Conservation (phyloP, 2,888 invertebrate species). For the Ochropleura leucogaster region DNA sequence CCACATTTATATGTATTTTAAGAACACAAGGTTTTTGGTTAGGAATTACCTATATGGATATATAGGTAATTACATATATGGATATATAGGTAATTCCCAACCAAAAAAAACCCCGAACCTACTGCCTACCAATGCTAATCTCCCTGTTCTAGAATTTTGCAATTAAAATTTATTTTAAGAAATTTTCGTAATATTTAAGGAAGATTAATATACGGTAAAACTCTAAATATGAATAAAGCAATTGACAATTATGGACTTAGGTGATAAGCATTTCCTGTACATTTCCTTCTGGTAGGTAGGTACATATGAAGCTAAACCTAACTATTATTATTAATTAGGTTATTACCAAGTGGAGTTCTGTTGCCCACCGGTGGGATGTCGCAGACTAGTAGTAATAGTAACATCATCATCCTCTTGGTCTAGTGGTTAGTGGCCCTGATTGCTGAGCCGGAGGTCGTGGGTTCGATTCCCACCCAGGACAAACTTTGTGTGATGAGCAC, state of each 20-base stretch:
- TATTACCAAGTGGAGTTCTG: too few relatives aligned
- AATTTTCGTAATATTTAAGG: slow-evolving; percentile 3
- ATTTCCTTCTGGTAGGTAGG: not conserved
- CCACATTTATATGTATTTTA: not conserved
- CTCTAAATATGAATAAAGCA: not conserved
- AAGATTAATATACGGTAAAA: not conserved
- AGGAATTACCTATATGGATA: too few relatives aligned
- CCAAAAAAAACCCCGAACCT: too few relatives aligned
- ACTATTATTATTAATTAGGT: not conserved
- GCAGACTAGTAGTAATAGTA: too few relatives aligned
- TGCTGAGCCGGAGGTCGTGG: too few relatives aligned
- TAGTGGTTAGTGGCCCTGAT: too few relatives aligned
- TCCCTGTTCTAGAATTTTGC: not conserved
- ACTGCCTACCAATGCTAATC: not conserved
- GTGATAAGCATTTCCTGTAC: slow-evolving; percentile 9
- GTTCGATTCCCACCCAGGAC: too few relatives aligned
- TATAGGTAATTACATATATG: not conserved
- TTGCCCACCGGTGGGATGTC: too few relatives aligned
- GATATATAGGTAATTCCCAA: not conserved
- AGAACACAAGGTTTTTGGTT: not conserved
- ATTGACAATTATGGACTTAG: slow-evolving; percentile 3
- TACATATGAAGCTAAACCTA: not conserved
- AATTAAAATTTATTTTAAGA: not conserved
- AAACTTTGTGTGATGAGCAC: too few relatives aligned
- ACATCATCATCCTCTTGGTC: too few relatives aligned